Evolutionary conservation across 2,797 vertebrate species (phyloP).

Genomic region (Platalea minor): DNA sequence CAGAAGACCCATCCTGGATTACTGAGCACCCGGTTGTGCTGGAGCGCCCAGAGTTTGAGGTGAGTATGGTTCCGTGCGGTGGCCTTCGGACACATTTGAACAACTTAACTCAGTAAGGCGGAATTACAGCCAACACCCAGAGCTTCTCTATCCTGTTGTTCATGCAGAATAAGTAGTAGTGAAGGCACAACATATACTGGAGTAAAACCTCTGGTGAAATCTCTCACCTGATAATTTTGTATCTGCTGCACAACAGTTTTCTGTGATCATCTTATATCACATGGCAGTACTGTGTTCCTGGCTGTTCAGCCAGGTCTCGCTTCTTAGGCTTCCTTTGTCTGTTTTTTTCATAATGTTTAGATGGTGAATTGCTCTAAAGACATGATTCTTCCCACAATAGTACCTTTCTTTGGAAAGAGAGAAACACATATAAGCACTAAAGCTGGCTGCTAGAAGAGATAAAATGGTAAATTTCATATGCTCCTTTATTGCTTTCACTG

Average conservation of each 20-base stretch:
- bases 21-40: conserved; percentile 60
- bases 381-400: not conserved
- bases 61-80: conserved; percentile 43
- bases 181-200: not conserved
- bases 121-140: not conserved
- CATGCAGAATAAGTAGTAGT: not conserved
- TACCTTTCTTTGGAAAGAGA: not conserved
- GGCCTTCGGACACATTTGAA: not conserved
- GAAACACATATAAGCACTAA: not conserved
- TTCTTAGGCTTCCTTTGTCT: not conserved
- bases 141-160: not conserved
- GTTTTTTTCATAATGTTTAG: not conserved
- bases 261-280: not conserved
- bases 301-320: not conserved
- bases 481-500: not conserved
- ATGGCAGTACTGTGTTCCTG: not conserved
- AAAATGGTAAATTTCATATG: not conserved
- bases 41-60: conserved; percentile 1
- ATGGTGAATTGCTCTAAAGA: not conserved
- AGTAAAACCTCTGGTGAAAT: not conserved
- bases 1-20: conserved; percentile 62
- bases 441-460: not conserved
- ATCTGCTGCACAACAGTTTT: not conserved
- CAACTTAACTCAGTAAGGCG: not conserved
- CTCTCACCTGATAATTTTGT: not conserved